phyloP scores from a whole-genome alignment of 1,140 invertebrate species.

The Philopotamus ludificatus region DNA sequence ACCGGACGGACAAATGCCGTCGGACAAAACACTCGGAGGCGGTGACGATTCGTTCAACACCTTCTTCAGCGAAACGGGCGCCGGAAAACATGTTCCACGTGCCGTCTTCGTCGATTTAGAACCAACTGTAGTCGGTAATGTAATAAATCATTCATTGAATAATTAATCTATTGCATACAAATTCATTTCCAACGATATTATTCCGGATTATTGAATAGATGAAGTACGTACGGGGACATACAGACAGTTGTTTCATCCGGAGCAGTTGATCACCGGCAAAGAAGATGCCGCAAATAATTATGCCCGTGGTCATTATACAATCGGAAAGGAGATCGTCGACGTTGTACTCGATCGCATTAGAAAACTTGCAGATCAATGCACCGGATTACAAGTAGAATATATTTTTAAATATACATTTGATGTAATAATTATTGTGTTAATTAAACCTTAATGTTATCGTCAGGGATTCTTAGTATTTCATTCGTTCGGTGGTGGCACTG shows the following conservation, averaged over 20 bases:
- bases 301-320: slow-evolving; percentile 83
- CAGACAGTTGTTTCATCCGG: slow-evolving; percentile 71
- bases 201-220: slow-evolving; percentile 54
- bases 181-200: no score
- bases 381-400: slow-evolving; percentile 65
- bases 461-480: slow-evolving; percentile 84
- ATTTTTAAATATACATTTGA: slow-evolving; percentile 1
- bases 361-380: slow-evolving; percentile 76
- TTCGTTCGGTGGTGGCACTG: slow-evolving; percentile 83
- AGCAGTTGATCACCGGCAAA: slow-evolving; percentile 71
- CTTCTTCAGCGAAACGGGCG: slow-evolving; percentile 79
- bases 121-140: slow-evolving; percentile 69
- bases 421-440: slow-evolving; percentile 3
- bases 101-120: slow-evolving; percentile 69
- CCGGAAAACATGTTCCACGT: slow-evolving; percentile 71
- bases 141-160: not conserved
- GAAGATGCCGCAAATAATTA: slow-evolving; percentile 86
- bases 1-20: slow-evolving; percentile 84
- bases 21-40: slow-evolving; percentile 66
- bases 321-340: slow-evolving; percentile 83
- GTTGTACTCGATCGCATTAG: slow-evolving; percentile 73
- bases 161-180: no score
- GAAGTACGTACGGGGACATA: slow-evolving; percentile 72
- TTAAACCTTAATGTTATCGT: slow-evolving; percentile 5
- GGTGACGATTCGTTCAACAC: slow-evolving; percentile 78